Base-by-base conservation (phyloP, 1,140 invertebrate species). In the Drosophila ananassae region DNA sequence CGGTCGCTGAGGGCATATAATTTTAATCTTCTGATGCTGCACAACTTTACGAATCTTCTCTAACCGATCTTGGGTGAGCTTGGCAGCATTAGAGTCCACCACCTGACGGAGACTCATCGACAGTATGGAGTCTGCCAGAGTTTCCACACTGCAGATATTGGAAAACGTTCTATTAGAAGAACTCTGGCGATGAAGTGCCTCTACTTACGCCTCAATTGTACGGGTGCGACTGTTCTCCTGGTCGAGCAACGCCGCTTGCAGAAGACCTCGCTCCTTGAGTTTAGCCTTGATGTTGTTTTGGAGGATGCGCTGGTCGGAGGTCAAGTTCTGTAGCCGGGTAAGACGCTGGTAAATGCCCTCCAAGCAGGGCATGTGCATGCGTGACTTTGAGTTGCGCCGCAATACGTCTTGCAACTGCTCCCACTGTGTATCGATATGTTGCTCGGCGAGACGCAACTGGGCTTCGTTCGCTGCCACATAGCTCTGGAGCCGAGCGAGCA, bases 291-390 rank as follows among this genome's bases (percentile, higher is more conserved):
- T 89, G 7, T 91, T 91, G 51, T 92, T 92, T 1, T 94, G 83
- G 4, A 92, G 78, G 0, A 74, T 79, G 10, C 89, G 77, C 58
- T 95, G 94, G 50, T 93, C 92, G 13, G 93, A 92, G 2, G 95
- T 73, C 12, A 94, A 93, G 55, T 95, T 94, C 69, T 94, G 94
- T 39, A 95, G 94, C 32, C 93, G 93, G 8, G 95, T 93, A 63
- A 96, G 92, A 0, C 94, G 93, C 82, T 95, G 94, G 89, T 95
- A 96, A 3, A 96, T 94, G 25, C 94, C 93, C 80, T 96, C 95
- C 66, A 95, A 79, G 2, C 93, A 94, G 2, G 94, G 94, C 72
- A 95, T 94, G 77, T 92, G 92, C 82, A 93, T 90, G 61, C 89
- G 91, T 12, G 92, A 89, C 41, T 90, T 92, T 30, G 80, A 83